Evolutionary conservation across 2,113 vertebrate genomes (phyloP), one percentile per base, ranked within the genome.

Genomic region (Callaeas wilsoni): DNA sequence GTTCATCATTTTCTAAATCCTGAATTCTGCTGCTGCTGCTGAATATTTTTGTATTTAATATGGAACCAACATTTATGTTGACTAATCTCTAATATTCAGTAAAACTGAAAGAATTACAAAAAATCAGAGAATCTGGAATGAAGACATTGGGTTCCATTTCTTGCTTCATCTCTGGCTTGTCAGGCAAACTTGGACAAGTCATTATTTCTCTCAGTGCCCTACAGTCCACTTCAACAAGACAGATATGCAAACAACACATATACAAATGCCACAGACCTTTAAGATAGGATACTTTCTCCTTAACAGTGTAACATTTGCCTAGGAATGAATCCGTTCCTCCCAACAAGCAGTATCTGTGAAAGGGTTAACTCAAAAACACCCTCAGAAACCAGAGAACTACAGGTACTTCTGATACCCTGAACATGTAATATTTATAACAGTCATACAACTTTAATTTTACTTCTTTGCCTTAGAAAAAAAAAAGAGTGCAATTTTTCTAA

Each of bases 401-500:
- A 96, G 96, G 97, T 98, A 95, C 94, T 97, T 96, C 86, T 68
- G 85, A 85, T 85, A 97, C 97, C 95, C 96, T 95, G 97, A 96
- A 74, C 97, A 98, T 98, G 94, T 94, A 98, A 98, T 98, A 98
- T 98, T 98, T 98, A 98, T 98, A 96, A 97, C 88, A 95, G 94
- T 97, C 97, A 98, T 98, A 97, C 97, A 98, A 98, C 92, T 98
- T 98, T 98, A 98, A 98, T 98, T 98, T 98, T 97, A 93, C 91
- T 96, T 96, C 94, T 97, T 97, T 97, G 93, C 95, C 96, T 90
- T 93, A 91, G 93, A 97, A 97, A 95, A 81, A 63, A 82, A 71
- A 97, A 97, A 91, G 23, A 97, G 78, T 87, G 69, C 93, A 93
- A 85, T 96, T 97, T 97, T 94, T 95, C 92, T 97, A 96, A 96